Base-by-base conservation (phyloP, 2,113 vertebrate species). In the Entosphenus tridentatus region DNA sequence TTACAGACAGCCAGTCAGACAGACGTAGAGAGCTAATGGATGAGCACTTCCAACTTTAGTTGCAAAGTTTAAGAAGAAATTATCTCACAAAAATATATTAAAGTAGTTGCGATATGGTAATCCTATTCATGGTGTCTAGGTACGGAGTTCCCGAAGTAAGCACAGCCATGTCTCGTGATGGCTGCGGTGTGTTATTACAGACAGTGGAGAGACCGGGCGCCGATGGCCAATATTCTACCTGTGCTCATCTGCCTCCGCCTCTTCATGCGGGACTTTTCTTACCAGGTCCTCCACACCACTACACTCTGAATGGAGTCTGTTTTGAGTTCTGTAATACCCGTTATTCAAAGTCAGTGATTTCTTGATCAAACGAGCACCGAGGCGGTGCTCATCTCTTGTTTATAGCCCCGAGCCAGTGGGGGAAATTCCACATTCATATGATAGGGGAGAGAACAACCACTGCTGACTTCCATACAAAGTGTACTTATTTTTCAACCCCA, bases 161-260 rank as follows among this genome's bases (percentile, higher is more conserved):
- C 39, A 39, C 39, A 39, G 39, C 39, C 39, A 39, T 39, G 39
- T 1, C 39, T 39, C 39, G 39, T 39, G 39, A 39, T 39, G 6
- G 39, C 39, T 39, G 39, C 39, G 39, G 39, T 39, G 39, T 39
- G 39, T 39, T 74, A 58, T 78, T 77, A 56, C 69, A 89, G 86
- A 65, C 83, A 84, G 57, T 91, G 87, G 86, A 74, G 85, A 72
- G 76, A 82, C 55, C 76, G 76, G 67, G 83, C 82, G 17, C 72
- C 73, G 0, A 77, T 84, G 9, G 76, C 84, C 67, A 81, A 84
- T 70, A 80, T 83, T 73, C 79, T 87, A 39, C 77, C 81, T 76
- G 80, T 87, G 71, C 78, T 91, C 73, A 82, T 86, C 71, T 92
- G 86, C 70, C 73, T 95, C 17, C 81, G 86, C 69, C 76, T 93